phyloP scores from a whole-genome alignment of 2,888 invertebrate species.

The Drosophila demipolita region DNA sequence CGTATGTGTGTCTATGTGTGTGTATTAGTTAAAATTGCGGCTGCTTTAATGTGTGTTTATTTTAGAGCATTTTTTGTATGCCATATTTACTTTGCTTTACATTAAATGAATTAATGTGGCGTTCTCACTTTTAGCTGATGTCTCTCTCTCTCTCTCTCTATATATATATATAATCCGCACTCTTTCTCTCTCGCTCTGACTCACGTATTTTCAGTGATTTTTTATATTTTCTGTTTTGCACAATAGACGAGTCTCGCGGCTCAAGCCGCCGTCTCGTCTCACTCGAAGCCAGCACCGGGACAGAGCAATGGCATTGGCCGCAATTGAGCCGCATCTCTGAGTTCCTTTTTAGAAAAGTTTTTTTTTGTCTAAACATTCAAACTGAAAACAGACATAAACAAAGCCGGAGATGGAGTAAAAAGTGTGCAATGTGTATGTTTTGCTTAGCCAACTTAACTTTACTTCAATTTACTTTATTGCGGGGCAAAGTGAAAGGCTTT shows the following conservation, averaged over 20 bases:
- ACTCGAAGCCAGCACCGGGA: constrained; percentile 29
- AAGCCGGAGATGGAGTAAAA: constrained; percentile 24
- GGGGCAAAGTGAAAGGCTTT: constrained; percentile 45
- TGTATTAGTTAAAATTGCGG: constrained; percentile 16
- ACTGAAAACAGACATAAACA: constrained; percentile 44
- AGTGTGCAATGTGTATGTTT: constrained; percentile 33
- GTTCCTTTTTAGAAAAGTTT: constrained; percentile 26
- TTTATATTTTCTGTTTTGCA: neutral
- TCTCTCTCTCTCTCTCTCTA: too few species aligned
- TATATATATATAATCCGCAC: too few species aligned
- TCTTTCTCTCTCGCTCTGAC: too few species aligned
- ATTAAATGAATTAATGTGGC: constrained; percentile 73
- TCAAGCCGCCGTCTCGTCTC: neutral
- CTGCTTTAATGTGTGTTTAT: constrained; percentile 61
- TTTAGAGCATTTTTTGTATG: constrained; percentile 35
- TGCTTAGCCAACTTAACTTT: constrained; percentile 50
- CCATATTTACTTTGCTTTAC: constrained; percentile 51
- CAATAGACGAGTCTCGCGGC: neutral
- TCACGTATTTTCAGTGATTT: neutral
- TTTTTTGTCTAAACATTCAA: constrained; percentile 60
- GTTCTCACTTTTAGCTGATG: neutral
- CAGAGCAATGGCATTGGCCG: constrained; percentile 24
- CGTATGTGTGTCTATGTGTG: constrained; percentile 3
- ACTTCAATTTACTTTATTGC: constrained; percentile 21
- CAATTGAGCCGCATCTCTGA: constrained; percentile 30